Conservation (phyloP, 2,888 invertebrate species). For the Philaethria dido region DNA sequence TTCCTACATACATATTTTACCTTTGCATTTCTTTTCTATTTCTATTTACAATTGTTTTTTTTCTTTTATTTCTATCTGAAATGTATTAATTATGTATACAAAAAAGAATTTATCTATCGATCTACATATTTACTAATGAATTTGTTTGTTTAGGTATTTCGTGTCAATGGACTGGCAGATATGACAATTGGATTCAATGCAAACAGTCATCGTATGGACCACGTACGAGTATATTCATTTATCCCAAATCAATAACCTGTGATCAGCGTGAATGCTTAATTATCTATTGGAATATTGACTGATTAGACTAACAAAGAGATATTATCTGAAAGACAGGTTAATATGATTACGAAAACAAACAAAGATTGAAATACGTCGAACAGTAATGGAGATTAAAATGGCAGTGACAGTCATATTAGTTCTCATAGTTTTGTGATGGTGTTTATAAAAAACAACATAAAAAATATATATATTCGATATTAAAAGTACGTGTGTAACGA, state of each 20-base stretch:
- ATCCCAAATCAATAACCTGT: conserved; percentile 24
- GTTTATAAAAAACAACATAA: too few species aligned
- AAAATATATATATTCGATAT: not conserved
- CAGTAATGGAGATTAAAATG: not conserved
- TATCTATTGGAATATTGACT: conserved; percentile 20
- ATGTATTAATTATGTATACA: too few species aligned
- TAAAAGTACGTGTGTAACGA: too few species aligned
- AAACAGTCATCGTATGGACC: conserved; percentile 24
- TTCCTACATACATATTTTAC: too few species aligned
- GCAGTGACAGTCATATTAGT: not conserved
- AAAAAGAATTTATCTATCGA: too few species aligned
- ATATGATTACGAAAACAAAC: not conserved
- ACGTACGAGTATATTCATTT: conserved; percentile 2
- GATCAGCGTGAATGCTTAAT: conserved; percentile 19
- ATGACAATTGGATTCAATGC: not conserved
- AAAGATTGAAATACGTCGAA: not conserved
- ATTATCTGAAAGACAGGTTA: not conserved
- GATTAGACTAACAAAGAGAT: not conserved
- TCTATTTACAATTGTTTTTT: too few species aligned
- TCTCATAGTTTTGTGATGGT: not conserved
- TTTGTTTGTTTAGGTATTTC: conserved; percentile 5
- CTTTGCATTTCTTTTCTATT: too few species aligned
- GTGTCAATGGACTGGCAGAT: conserved; percentile 11
- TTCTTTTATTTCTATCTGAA: too few species aligned
- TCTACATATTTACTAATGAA: not conserved